Conservation (phyloP, 2,113 vertebrate genomes). For the Leptodactylus fuscus region DNA sequence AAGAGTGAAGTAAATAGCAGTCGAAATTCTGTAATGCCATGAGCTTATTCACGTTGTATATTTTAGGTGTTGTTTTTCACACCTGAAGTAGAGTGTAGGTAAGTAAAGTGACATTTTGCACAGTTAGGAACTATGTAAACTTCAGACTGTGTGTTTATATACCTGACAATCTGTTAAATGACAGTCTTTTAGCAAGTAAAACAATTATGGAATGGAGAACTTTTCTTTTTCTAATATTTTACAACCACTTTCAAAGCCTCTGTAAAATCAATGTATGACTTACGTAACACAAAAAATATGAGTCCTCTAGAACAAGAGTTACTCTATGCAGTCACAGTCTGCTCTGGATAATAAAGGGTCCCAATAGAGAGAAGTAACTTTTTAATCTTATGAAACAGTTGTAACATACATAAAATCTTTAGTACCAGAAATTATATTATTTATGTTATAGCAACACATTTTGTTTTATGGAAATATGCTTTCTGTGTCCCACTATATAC, state of each 20-base stretch:
- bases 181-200: slow-evolving; percentile 1
- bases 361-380: too few relatives aligned
- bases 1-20: background rate
- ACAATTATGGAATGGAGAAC: background rate
- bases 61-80: slow-evolving; percentile 38
- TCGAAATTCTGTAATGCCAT: background rate
- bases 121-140: slow-evolving; percentile 3
- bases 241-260: background rate
- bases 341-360: too few relatives aligned
- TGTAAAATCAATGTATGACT: background rate
- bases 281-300: too few relatives aligned
- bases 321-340: too few relatives aligned
- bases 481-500: too few relatives aligned
- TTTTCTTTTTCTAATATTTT: background rate
- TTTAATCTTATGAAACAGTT: too few relatives aligned
- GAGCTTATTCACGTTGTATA: slow-evolving; percentile 23
- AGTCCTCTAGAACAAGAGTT: too few relatives aligned
- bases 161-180: slow-evolving; percentile 4
- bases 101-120: slow-evolving; percentile 2
- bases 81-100: slow-evolving; percentile 10
- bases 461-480: too few relatives aligned
- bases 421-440: too few relatives aligned
- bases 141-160: slow-evolving; percentile 15
- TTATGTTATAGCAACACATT: too few relatives aligned
- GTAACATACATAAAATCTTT: too few relatives aligned